These are phyloP conservation scores for Phragmatobia fuliginosa DNA, from an alignment of 2,888 invertebrate genomes.

Conservation along the genomic window DNA sequence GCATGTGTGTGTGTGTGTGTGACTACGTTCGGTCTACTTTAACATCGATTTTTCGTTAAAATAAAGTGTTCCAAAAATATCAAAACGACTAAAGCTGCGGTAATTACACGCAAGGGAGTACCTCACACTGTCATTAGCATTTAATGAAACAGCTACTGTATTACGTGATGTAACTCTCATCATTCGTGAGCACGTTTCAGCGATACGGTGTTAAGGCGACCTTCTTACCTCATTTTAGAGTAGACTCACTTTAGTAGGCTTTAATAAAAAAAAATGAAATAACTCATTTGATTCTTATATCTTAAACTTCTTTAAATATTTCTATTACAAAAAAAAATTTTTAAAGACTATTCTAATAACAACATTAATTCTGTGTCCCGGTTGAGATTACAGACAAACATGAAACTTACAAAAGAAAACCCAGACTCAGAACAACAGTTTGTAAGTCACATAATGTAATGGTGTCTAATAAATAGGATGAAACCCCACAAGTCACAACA, in stretches of 20 bases:
- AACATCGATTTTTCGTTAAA: neutral
- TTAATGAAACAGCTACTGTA: constrained; percentile 42
- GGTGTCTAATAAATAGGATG: too few relatives aligned
- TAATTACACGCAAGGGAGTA: constrained; percentile 30
- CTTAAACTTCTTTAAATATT: neutral
- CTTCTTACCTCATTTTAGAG: neutral
- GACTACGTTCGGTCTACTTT: neutral
- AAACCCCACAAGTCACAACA: too few relatives aligned
- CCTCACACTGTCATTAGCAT: constrained; percentile 34
- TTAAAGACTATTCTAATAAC: too few relatives aligned
- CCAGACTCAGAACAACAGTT: too few relatives aligned
- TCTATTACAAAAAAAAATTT: too few relatives aligned
- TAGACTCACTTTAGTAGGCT: too few relatives aligned
- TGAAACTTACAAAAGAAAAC: too few relatives aligned
- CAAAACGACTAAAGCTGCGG: neutral
- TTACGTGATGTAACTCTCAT: constrained; percentile 18
- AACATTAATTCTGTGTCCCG: too few relatives aligned
- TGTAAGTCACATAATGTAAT: too few relatives aligned
- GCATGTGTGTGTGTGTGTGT: too few relatives aligned
- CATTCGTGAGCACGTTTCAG: constrained; percentile 20
- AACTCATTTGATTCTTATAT: neutral
- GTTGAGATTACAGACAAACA: too few relatives aligned
- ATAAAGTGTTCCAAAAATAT: neutral
- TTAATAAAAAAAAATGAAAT: too few relatives aligned
- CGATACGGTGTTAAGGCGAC: constrained; percentile 3